Evolutionary conservation across 2,888 invertebrate species (phyloP), one percentile per base, ranked within the genome.

Genomic region (Eustalomyia histrio): DNA sequence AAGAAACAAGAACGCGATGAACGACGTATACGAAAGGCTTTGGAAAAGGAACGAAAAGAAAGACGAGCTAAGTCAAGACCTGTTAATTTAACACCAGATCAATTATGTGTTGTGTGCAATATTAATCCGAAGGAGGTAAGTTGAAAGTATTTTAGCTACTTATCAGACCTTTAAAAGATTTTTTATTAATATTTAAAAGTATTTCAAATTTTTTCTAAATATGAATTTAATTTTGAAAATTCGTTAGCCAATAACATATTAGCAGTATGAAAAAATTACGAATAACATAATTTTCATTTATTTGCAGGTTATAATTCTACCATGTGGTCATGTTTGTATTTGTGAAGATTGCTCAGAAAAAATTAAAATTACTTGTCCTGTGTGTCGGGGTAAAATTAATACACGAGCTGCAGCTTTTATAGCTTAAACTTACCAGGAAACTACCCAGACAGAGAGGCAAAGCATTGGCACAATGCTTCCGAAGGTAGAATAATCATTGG

Each of bases 261-360:
- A n/a, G n/a, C n/a, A n/a, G 5, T 24, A 3, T 24, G 2, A 24
- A 24, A 24, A 24, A 24, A 24, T 24, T 24, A 24, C 2, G 5
- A 24, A 29, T 1, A 29, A 29, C 4, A 65, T 53, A 21, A 53
- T 53, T 55, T 6, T 39, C 29, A 24, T 9, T 8, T 29, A 10
- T 29, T 92, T 92, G 35, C 89, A 94, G 94, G 94, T 97, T 52
- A 95, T 97, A 85, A 90, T 97, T 69, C 90, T 97, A 80, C 96
- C 97, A 0, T 97, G 97, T 90, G 97, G 97, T 0, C 97, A 97
- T 89, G 95, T 97, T 7, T 97, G 97, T 86, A 91, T 97, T 33
- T 97, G 97, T 88, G 95, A 95, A 89, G 96, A 97, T 89, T 97
- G 97, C 88, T 93, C 94, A 1, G 93, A 94, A 82, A 93, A 93